Base-by-base conservation (phyloP, 2,113 vertebrate species). In the Cariama cristata region DNA sequence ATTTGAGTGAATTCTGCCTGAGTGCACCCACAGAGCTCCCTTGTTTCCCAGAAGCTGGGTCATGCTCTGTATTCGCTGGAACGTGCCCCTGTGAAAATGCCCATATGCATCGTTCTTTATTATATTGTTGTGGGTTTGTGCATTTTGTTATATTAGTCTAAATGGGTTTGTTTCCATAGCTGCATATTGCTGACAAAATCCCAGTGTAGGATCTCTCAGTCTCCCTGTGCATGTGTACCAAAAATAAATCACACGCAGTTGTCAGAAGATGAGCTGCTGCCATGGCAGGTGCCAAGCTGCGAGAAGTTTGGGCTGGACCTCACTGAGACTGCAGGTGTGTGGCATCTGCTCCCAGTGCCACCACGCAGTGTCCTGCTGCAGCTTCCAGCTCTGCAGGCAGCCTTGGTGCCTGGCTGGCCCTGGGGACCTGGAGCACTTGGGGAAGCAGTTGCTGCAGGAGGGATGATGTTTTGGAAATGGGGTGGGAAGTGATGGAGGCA, bases 161-260 rank as follows among this genome's bases (percentile, higher is more conserved):
- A 86, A 92, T 68, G 82, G 27, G 16, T 93, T 96, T 96, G 92
- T 96, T 95, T 96, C 95, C 91, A 85, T 97, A 96, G 93, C 94
- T 95, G 89, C 89, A 1, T 42, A 1, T n/a, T 74, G 80, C 90
- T 85, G 96, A 68, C 88, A 91, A 87, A 96, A 79, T 79, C 86
- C 85, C 69, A 49, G 62, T 58, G 84, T 69, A 50, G 91, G 73
- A 96, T 93, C 86, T 87, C 52, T 79, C 60, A 26, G 38, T 81
- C 73, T 96, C 84, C 58, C 60, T 5, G 47, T 87, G 86, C 64
- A 23, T 14, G 58, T 8, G 60, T 50, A 72, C 86, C 91, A 84
- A 82, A 92, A 95, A 97, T 94, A 95, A 90, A 91, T 12, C 45
- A 8, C 69, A 33, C 2, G 69, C 83, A n/a, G 69, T 74, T 84